Evolutionary conservation across 2,113 vertebrate species (phyloP), one percentile per base, ranked within the genome.

Genomic region (Pampusana beccarii): DNA sequence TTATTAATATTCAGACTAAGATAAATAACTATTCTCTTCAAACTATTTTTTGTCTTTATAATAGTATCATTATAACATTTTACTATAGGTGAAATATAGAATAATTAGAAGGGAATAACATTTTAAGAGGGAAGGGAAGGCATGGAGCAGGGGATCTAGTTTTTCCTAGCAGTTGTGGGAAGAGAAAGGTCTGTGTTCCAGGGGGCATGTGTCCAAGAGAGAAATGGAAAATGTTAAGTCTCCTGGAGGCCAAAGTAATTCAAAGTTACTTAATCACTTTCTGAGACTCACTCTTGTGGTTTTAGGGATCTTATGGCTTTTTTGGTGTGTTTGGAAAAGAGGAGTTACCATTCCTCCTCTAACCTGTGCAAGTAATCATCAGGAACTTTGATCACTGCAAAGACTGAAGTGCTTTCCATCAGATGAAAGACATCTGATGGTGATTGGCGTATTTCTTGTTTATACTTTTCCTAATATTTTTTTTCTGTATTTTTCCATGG

Each of bases 231-330:
- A 91, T 74, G 60, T 58, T 77, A 90, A 90, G 36, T 93, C 80
- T 96, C 48, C 21, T 74, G 36, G 88, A 97, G 79, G 79, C 86
- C 65, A 73, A 56, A 66, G 71, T 73, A 86, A 69, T 94, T 96
- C 91, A 93, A 53, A 97, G 86, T 83, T 96, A 94, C 36, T 96
- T 96, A 93, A 95, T 95, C 72, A 81, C 53, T 97, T 97, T 96
- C 87, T 90, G 66, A 96, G 71, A 67, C 66, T 93, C 13, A 13
- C 18, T 80, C 16, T 80, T 96, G 77, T 77, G 92, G 84, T 94
- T 97, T 97, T 85, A 78, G 10, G 16, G 90, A 51, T 93, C 86
- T 96, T 86, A 80, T 0, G 8, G 81, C 56, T 77, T 69, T 93
- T 93, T 85, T 64, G 66, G 34, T 96, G 65, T 91, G 69, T 96